Base-by-base conservation (phyloP, 2,888 invertebrate genomes). In the Acanthosepion lycidas region DNA sequence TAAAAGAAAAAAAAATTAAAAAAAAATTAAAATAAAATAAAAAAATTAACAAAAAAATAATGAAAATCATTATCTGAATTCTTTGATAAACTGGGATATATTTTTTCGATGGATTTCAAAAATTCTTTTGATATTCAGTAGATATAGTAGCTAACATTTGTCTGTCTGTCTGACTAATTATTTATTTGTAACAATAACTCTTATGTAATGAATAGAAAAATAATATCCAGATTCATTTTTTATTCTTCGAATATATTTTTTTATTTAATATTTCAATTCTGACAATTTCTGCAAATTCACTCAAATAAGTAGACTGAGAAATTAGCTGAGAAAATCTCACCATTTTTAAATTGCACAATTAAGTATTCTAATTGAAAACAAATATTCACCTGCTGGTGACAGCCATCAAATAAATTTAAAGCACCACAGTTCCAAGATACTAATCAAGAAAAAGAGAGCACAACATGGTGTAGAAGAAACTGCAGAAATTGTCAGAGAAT, bases 51-150 rank as follows among this genome's bases (percentile, higher is more conserved):
- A n/a, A 78, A 78, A 78, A 78, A 78, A 78, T 23, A n/a, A n/a
- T n/a, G 8, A n/a, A 78, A 78, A 78, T 78, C 78, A 33, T 78
- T 78, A 78, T 78, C 78, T 78, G 78, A 78, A 78, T 78, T 78
- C 78, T 78, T 78, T 78, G 78, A 78, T 78, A 78, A 78, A 78
- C 78, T 78, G 78, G 78, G 78, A 78, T 78, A 78, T 78, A 78
- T 78, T 78, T 78, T 78, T 78, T 78, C 78, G 78, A 78, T 78
- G 78, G 78, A 78, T 78, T 78, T 78, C 78, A 78, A 78, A 78
- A 78, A 33, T 78, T 78, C 15, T 78, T 78, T 78, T 78, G n/a
- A 78, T 78, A 78, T 78, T 78, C 78, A 78, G 78, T 78, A 78
- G 78, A 78, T 78, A 78, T n/a, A 78, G 78, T 78, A 78, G 12